Base-by-base conservation (phyloP, 1,140 invertebrate species). In the Euwallacea fornicatus region DNA sequence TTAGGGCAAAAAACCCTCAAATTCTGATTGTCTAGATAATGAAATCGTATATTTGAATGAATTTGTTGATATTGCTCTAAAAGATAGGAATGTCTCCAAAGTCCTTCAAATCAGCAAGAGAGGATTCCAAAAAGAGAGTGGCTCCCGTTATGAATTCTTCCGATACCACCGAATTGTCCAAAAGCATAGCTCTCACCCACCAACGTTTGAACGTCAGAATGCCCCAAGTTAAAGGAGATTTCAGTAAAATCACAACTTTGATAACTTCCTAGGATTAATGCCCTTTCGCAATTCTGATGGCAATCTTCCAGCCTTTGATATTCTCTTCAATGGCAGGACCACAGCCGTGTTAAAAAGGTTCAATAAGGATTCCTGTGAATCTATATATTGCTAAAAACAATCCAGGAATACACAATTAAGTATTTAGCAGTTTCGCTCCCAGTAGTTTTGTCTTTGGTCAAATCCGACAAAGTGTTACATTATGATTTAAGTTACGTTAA, bases 121-220 rank as follows among this genome's bases (percentile, higher is more conserved):
- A 74, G 76, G 7, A 61, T 76, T 64, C 6, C 58, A 6, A 66
- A 7, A 66, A 77, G 62, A 72, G 81, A 66, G 71, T 76, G 0
- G 79, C 81, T 0, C 72, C 82, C 7, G 80, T 86, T n/a, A 68
- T 85, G 7, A 85, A 83, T 74, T 85, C 84, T n/a, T 85, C 85
- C 2, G 91, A 91, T 13, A 92, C 91, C 8, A 93, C 90, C 42
- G 91, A 92, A 66, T 77, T 88, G 43, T 91, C 92, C 0, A 94
- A 94, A 81, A 91, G 91, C 15, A 91, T 92, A 0, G 88, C 91
- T 84, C 78, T 93, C 47, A 90, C 89, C 0, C 89, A 92, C 77
- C 85, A 33, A 77, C 64, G 50, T 47, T 11, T 68, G 7, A 8
- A 53, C 15, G n/a, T 64, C n/a, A 8, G 8, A 10, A n/a, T 21